Evolutionary conservation across 2,888 invertebrate species (phyloP).

Genomic region (Drymonia ruficornis): DNA sequence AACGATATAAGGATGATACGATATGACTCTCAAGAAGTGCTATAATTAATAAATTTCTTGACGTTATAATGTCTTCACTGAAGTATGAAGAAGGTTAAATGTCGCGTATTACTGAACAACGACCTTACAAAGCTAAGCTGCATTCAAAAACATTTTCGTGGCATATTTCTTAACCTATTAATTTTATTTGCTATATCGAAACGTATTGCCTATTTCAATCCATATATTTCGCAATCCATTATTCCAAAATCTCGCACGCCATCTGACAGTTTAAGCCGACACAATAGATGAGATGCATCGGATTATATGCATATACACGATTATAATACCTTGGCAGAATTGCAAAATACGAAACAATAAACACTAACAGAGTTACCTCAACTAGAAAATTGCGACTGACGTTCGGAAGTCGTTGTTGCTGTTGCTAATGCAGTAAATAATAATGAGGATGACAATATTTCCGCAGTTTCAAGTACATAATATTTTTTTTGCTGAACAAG

Average conservation of each 20-base stretch:
- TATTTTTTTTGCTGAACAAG: too few species aligned
- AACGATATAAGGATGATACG: too few species aligned
- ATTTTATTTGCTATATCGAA: constrained; percentile 7
- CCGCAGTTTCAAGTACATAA: background rate
- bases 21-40: too few species aligned
- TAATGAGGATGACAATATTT: background rate
- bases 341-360: constrained; percentile 13
- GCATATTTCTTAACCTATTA: constrained; percentile 12
- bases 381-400: constrained; percentile 4
- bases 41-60: background rate
- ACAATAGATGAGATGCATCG: constrained; percentile 33
- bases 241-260: constrained; percentile 29
- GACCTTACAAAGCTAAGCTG: background rate
- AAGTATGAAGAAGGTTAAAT: background rate
- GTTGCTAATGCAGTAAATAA: constrained; percentile 20
- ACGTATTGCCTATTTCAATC: background rate
- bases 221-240: constrained; percentile 22
- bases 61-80: background rate
- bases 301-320: constrained; percentile 26
- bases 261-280: constrained; percentile 20
- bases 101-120: background rate
- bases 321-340: constrained; percentile 28
- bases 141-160: background rate
- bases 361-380: constrained; percentile 5
- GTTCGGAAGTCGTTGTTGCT: constrained; percentile 20